Evolutionary conservation across 2,888 invertebrate species (phyloP), one percentile per base, ranked within the genome.

Genomic region (Trilocha varians): DNA sequence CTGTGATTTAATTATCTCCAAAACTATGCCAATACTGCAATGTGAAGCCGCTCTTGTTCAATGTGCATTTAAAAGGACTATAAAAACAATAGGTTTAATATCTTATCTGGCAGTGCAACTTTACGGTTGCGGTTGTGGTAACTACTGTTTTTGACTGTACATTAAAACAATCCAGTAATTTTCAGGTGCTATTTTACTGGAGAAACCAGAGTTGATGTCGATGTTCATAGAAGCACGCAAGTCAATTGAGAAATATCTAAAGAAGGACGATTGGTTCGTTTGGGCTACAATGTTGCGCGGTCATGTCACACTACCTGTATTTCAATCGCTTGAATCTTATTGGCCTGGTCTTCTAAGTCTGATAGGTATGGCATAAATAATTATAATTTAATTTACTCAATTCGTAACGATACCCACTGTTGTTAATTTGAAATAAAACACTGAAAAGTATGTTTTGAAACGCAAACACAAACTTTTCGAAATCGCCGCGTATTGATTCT

Each of bases 221-320:
- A 95, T 97, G 90, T 99, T 99, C 65, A 88, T 91, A 44, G 94
- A 93, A 59, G 92, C 92, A 0, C 88, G 91, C 39, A 78, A 83
- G 37, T 89, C 92, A 0, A 94, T 96, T 34, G 95, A 96, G 62
- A 93, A 93, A 59, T 93, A 95, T 62, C 82, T 99, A 59, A 93
- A 95, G 61, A 92, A 94, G 60, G 98, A 97, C 57, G 98, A 99
- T 72, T 99, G 99, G 99, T 97, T 98, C 70, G 90, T 99, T 59
- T 99, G 99, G 99, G 99, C 97, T 0, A 95, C 97, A n/a, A 99
- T 99, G 99, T 90, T 93, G 36, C 95, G 97, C 61, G 99, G 96
- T 0, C 94, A 96, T 65, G 94, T 99, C 5, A 97, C 98, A 0
- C 79, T 98, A 57, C 98, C 99, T 0, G 94, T 99, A n/a, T 99